Base-by-base conservation (phyloP, 2,113 vertebrate species). In the Salvelinus fontinalis region DNA sequence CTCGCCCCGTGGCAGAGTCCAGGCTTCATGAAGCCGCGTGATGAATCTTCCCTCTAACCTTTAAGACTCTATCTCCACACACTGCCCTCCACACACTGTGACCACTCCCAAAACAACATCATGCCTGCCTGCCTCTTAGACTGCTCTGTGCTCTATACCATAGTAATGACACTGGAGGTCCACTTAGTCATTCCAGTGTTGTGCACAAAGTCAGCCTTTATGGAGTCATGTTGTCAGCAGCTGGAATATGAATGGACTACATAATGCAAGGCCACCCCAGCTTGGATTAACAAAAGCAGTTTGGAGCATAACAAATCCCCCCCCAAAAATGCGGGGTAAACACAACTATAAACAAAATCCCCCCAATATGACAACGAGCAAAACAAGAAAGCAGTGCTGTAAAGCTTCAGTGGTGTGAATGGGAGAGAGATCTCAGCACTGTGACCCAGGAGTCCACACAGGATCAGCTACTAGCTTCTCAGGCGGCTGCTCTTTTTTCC, bases 1-100 rank as follows among this genome's bases (percentile, higher is more conserved):
- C 87, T 93, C 69, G 85, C 89, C 84, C 87, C 93, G 88, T 93
- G 87, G 92, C 93, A 92, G 48, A 92, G 92, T 82, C 89, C 87
- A 73, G 87, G 89, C 86, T 94, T 94, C 93, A 94, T 94, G 65
- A 79, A 81, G 76, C 16, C n/a, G 27, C 75, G 22, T 77, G 71
- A 49, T 79, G 39, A 51, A 71, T 74, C 71, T 62, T 81, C 71
- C 72, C 59, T 60, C 71, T 49, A 71, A 67, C 49, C 78, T 60
- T 76, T 66, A 26, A 81, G 59, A 71, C 65, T 71, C 54, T 71
- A 67, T 73, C 59, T 80, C 65, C n/a, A 75, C 74, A 67, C 29
- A 8, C 29, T 20, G 29, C 71, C 73, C 20, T 39, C 82, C 71
- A 75, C 65, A 74, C 26, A 73, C 71, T 48, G 83, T 78, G 24